phyloP scores from a whole-genome alignment of 2,113 vertebrate species.

The Saccopteryx leptura region DNA sequence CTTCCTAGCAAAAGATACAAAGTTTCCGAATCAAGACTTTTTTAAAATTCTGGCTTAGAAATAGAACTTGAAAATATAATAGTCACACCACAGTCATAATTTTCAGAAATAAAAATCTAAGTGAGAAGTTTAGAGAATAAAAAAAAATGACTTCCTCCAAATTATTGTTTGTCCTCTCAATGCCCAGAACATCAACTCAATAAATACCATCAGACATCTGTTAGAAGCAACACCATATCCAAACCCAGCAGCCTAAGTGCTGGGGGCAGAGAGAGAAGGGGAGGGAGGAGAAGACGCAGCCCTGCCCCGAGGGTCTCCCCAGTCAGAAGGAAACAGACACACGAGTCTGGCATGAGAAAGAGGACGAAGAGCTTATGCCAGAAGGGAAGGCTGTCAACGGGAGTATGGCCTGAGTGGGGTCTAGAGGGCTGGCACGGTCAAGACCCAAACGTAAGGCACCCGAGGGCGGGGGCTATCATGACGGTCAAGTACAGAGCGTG shows the following conservation, averaged over 20 bases:
- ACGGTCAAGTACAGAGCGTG: fast-evolving
- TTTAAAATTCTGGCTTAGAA: not conserved
- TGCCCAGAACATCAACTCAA: not conserved
- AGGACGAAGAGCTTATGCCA: not conserved
- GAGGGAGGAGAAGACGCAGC: not conserved
- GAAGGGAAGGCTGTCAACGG: not conserved
- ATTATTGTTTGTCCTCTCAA: not conserved
- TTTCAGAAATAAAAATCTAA: not conserved
- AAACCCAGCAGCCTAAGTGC: too few relatives aligned
- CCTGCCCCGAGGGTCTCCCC: not conserved
- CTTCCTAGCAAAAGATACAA: not conserved
- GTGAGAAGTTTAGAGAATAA: not conserved
- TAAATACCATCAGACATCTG: not conserved
- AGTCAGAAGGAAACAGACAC: not conserved
- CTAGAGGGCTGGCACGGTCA: too few relatives aligned
- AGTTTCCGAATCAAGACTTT: not conserved
- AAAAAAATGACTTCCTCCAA: fast-evolving
- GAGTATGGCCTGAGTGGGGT: not conserved
- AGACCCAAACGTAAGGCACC: not conserved
- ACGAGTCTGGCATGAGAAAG: not conserved
- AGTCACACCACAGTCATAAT: not conserved
- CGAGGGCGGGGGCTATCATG: not conserved
- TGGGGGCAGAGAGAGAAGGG: not conserved
- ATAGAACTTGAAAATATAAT: not conserved
- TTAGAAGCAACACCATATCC: too few relatives aligned